Evolutionary conservation across 2,888 invertebrate species (phyloP).

Genomic region (Coleophora flavipennella): DNA sequence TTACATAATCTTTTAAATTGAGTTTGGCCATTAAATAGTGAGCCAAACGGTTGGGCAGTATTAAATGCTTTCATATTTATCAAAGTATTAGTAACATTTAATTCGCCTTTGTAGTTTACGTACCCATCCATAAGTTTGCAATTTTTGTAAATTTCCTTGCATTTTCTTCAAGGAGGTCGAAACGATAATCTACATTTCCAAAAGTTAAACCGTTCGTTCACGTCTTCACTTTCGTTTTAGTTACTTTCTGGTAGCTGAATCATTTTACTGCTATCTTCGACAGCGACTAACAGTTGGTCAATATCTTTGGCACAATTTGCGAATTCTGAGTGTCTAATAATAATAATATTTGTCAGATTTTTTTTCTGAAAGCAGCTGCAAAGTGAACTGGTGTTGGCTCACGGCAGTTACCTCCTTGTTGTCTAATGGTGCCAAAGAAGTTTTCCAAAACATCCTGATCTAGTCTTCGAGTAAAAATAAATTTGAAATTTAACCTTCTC

Average conservation of each 20-base stretch:
- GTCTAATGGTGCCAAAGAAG: constrained; percentile 4
- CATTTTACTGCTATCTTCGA: neutral
- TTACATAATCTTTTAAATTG: constrained; percentile 1
- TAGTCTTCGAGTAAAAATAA: constrained; percentile 4
- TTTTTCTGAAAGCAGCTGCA: constrained; percentile 1
- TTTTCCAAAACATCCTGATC: constrained; percentile 2
- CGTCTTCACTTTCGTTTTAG: neutral
- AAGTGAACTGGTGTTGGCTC: constrained; percentile 9
- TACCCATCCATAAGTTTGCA: constrained; percentile 3
- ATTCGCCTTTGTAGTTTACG: neutral
- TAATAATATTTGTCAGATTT: constrained; percentile 5
- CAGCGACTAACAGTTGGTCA: neutral
- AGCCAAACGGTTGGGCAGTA: neutral
- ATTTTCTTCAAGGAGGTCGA: constrained; percentile 5
- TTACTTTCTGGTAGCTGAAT: neutral
- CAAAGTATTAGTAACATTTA: neutral
- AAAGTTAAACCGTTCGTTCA: constrained; percentile 4
- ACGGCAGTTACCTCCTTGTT: constrained; percentile 2
- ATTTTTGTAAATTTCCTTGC: constrained; percentile 2
- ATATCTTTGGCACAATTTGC: constrained; percentile 4
- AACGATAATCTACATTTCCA: constrained; percentile 5
- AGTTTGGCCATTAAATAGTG: neutral
- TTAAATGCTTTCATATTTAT: neutral
- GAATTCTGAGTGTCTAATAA: constrained; percentile 1
- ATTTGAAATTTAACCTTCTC: neutral